Evolutionary conservation across 1,140 invertebrate genomes (phyloP).

Genomic region (Tetragnatha versicolor): DNA sequence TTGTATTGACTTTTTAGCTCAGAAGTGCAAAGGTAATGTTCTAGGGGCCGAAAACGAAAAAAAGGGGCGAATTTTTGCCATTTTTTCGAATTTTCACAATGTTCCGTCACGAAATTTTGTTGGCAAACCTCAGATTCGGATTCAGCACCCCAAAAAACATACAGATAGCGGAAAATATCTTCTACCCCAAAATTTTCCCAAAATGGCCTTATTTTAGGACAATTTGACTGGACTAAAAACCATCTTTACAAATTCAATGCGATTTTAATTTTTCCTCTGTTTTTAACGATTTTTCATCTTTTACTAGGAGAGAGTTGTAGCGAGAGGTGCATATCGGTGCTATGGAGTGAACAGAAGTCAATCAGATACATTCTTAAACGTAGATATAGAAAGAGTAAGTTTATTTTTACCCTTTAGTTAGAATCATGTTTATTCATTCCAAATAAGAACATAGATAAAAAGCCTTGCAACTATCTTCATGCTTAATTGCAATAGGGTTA

Average conservation of each 20-base stretch:
- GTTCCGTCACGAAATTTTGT: too few relatives aligned
- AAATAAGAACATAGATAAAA: too few relatives aligned
- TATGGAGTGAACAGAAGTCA: conserved; percentile 22
- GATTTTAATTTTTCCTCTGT: not conserved
- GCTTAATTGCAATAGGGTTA: not conserved
- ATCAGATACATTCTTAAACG: not conserved
- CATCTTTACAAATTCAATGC: not conserved
- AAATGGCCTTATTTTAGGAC: not conserved
- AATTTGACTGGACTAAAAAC: not conserved
- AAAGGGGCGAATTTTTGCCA: too few relatives aligned
- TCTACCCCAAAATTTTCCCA: not conserved
- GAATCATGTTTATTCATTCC: too few relatives aligned
- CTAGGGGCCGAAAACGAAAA: too few relatives aligned
- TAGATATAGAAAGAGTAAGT: conserved; percentile 1
- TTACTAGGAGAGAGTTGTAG: not conserved
- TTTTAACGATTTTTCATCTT: not conserved
- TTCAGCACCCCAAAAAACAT: not conserved
- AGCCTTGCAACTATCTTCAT: not conserved
- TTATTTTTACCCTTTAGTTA: not conserved
- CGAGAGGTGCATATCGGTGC: not conserved
- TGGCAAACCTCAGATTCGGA: not conserved
- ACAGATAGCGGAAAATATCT: not conserved
- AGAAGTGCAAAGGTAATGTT: too few relatives aligned
- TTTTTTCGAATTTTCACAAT: too few relatives aligned
- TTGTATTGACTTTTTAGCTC: too few relatives aligned